Conservation (phyloP, 2,113 vertebrate genomes). For the Grus americana region DNA sequence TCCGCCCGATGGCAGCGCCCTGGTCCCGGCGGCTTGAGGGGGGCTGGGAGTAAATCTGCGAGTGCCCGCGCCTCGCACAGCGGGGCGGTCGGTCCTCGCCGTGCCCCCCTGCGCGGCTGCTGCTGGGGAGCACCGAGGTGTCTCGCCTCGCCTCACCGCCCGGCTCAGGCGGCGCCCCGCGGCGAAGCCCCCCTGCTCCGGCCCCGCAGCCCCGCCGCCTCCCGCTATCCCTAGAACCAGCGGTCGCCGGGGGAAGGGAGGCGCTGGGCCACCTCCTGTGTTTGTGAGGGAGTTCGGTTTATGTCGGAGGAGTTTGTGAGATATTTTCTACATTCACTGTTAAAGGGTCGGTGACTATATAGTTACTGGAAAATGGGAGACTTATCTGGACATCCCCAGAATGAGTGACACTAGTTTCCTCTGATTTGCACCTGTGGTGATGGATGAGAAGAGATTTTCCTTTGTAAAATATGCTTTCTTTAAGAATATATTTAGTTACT, state of each 20-base stretch:
- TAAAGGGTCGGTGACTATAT: no score
- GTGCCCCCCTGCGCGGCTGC: not conserved
- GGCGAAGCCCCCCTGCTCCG: no score
- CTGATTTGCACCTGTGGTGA: accelerated
- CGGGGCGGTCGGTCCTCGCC: no score
- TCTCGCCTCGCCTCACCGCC: not conserved
- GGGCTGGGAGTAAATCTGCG: not conserved
- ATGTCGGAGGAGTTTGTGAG: accelerated
- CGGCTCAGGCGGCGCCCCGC: not conserved
- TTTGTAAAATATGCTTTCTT: not conserved
- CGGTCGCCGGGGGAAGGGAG: no score
- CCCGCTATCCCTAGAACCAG: accelerated
- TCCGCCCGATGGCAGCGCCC: not conserved
- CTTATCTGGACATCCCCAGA: not conserved
- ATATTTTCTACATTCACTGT: accelerated
- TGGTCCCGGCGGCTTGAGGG: not conserved
- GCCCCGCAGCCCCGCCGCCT: no score
- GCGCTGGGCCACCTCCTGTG: accelerated
- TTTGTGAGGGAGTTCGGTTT: not conserved
- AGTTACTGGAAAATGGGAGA: not conserved
- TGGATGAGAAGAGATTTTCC: not conserved
- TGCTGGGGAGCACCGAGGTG: not conserved
- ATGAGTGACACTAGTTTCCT: accelerated
- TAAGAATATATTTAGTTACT: accelerated
- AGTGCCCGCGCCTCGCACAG: not conserved